phyloP scores from a whole-genome alignment of 2,113 vertebrate genomes.

The Panthera leo region DNA sequence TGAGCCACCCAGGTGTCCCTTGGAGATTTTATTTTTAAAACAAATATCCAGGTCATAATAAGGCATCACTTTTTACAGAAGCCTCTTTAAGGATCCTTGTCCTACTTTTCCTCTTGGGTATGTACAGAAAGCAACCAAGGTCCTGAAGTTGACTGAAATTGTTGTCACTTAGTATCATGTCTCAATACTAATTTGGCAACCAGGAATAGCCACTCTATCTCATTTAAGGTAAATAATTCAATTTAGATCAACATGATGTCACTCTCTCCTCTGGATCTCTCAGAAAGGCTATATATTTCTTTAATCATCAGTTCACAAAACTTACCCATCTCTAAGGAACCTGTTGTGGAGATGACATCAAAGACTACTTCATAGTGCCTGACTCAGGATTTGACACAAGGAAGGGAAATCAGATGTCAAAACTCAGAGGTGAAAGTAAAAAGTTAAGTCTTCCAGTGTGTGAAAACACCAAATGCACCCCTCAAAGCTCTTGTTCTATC shows the following conservation, averaged over 20 bases:
- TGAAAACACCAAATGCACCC: not conserved
- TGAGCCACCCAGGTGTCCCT: too few species aligned
- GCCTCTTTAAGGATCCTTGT: not conserved
- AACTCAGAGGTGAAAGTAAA: not conserved
- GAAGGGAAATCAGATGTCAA: not conserved
- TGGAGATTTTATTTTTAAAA: not conserved
- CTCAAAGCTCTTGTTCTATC: not conserved
- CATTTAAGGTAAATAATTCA: not conserved
- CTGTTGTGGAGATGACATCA: not conserved
- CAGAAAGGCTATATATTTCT: not conserved
- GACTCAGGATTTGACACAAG: not conserved
- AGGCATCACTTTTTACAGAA: not conserved
- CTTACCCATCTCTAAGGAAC: not conserved
- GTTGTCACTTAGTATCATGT: not conserved
- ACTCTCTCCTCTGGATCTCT: not conserved
- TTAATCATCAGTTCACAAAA: not conserved
- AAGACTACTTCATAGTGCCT: not conserved
- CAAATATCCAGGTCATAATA: not conserved
- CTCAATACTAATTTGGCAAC: not conserved
- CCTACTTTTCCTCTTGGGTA: not conserved
- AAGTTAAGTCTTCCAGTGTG: not conserved
- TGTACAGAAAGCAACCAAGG: not conserved
- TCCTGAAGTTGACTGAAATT: not conserved
- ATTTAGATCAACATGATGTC: not conserved
- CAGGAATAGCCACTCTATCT: not conserved